Percentiles rank a stretch among this genome's conserved stretches.
Conservation (phyloP, 2,888 invertebrate species). For the Leptothorax acervorum region DNA sequence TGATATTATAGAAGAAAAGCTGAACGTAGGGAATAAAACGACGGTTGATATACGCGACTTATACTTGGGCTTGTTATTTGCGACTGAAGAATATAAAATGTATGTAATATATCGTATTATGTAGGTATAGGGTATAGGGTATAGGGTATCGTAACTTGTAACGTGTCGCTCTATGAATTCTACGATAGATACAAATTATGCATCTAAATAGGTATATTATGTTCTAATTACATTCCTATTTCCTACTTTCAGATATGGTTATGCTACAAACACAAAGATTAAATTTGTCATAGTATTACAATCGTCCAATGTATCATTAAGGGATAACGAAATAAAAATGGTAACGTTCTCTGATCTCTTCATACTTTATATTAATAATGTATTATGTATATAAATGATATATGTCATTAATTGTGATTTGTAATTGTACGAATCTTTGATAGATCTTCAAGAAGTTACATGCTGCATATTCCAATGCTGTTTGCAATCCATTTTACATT, state of each 20-base stretch:
- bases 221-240: conserved; percentile 32
- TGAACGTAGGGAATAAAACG: conserved; percentile 88
- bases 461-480: conserved; percentile 96
- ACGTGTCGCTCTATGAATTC: not conserved
- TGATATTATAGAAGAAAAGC: conserved; percentile 96
- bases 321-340: conserved; percentile 97
- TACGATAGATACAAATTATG: not conserved
- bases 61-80: conserved; percentile 96
- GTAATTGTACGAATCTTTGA: conserved; percentile 15
- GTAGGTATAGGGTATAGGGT: too few relatives aligned
- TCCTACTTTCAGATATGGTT: conserved; percentile 91
- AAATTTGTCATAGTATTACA: conserved; percentile 97
- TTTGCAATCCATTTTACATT: conserved; percentile 98
- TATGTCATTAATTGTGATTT: conserved; percentile 17
- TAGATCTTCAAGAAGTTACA: conserved; percentile 96
- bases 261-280: conserved; percentile 98
- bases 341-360: conserved; percentile 86
- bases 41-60: conserved; percentile 94
- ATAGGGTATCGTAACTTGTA: too few relatives aligned
- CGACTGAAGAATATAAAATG: conserved; percentile 99
- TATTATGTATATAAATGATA: not conserved
- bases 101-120: conserved; percentile 84
- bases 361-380: conserved; percentile 21
- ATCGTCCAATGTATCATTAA: conserved; percentile 93
- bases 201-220: not conserved